Base-by-base conservation (phyloP, 23 tunicate genomes). In the Ciona savignyi region DNA sequence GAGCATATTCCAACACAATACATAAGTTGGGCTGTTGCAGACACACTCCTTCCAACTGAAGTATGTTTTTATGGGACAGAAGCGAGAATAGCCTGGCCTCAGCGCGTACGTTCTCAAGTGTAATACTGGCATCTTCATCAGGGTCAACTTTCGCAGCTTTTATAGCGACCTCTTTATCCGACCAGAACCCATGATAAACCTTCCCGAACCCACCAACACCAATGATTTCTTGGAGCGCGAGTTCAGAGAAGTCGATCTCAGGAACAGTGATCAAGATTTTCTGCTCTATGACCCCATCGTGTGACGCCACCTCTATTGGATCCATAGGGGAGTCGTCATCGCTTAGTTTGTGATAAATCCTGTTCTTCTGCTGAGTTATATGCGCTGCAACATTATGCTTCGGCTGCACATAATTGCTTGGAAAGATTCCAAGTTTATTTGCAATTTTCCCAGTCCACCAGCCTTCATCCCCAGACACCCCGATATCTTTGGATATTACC, bases 141-240 rank as follows among this genome's bases (percentile, higher is more conserved):
- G 96, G 85, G 48, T 80, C 83, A 19, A 77, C 80, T 69, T 86
- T 83, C 19, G 96, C 92, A 28, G 87, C 95, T 88, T 95, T 95
- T 33, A 95, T 83, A 30, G 99, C 99, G 2, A 91, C 99, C 80
- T 88, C 93, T 66, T 80, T 66, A 65, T 81, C 79, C 0, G 69
- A 80, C 83, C 80, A 84, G 70, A 68, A 81, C 15, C 96, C 99
- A 62, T 82, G 93, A 76, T 95, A 95, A 66, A 95, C 99, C 76
- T 85, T 95, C 1, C 99, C 99, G 66, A 95, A 95, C 35, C 99
- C 99, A 1, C 99, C 99, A 34, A 85, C 93, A 11, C 99, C 99
- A 71, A 95, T 89, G 63, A 85, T 81, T 77, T 89, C 84, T 21
- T 81, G 74, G 1, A 95, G 66, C 30, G 82, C 25, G 15, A 93